Evolutionary conservation across 2,113 vertebrate genomes (phyloP).

Genomic region (Speoplatyrhinus poulsoni): DNA sequence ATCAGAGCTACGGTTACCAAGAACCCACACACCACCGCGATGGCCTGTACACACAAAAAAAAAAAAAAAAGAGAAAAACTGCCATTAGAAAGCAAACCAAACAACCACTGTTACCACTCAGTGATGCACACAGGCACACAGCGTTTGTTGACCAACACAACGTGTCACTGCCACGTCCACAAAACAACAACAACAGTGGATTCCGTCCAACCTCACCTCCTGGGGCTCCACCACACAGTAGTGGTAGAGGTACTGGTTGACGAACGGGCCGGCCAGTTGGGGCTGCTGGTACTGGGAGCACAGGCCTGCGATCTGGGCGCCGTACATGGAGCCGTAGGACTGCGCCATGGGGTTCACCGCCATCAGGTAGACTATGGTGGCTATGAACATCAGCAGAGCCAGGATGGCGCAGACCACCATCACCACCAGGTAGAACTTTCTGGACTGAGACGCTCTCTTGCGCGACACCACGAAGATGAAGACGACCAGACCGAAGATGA

Average conservation of each 20-base stretch:
- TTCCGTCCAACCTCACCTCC: constrained; percentile 74
- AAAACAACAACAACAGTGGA: background rate
- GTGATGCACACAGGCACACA: too few species aligned
- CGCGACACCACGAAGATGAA: constrained; percentile 83
- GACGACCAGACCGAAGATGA: constrained; percentile 74
- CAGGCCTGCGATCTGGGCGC: constrained; percentile 75
- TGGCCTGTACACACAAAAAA: constrained; percentile 71
- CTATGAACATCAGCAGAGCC: constrained; percentile 81
- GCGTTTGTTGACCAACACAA: too few species aligned
- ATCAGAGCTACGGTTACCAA: constrained; percentile 79
- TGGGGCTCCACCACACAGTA: constrained; percentile 92
- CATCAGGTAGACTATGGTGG: constrained; percentile 86
- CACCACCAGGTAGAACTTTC: constrained; percentile 82
- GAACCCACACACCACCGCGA: constrained; percentile 87
- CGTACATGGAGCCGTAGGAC: constrained; percentile 76
- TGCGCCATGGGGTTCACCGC: constrained; percentile 87
- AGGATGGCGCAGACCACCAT: constrained; percentile 79
- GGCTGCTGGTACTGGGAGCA: constrained; percentile 80
- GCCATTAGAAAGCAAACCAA: background rate
- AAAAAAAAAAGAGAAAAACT: constrained; percentile 2
- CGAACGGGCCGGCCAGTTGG: constrained; percentile 48
- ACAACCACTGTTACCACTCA: too few species aligned
- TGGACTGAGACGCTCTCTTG: constrained; percentile 71
- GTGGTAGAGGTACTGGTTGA: constrained; percentile 90
- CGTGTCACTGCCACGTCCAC: too few species aligned